phyloP scores from a whole-genome alignment of 2,113 vertebrate species.

The Quiscalus mexicanus region DNA sequence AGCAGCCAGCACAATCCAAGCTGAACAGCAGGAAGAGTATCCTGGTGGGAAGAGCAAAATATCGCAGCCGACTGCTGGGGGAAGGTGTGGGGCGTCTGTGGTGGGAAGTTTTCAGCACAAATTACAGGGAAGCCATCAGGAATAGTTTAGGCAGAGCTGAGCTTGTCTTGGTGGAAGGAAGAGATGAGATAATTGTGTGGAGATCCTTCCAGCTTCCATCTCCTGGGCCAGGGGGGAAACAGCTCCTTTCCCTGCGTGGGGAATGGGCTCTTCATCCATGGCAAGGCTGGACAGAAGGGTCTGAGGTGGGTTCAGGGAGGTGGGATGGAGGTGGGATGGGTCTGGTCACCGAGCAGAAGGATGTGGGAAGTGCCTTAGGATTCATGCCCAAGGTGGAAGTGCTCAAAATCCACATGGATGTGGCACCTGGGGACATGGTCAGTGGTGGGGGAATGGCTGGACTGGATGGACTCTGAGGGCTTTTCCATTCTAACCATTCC shows the following conservation, averaged over 20 bases:
- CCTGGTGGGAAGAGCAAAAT: slow-evolving; percentile 54
- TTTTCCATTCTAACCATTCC: neutral
- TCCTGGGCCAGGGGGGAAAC: neutral
- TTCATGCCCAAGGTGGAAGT: neutral
- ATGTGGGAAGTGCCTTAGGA: neutral
- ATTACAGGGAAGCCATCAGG: neutral
- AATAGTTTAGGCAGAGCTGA: neutral
- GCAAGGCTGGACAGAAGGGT: neutral
- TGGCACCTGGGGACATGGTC: accelerated
- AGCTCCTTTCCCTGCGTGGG: accelerated
- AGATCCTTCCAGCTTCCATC: neutral
- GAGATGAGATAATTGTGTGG: neutral
- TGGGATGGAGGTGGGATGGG: neutral
- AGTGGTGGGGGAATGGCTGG: neutral
- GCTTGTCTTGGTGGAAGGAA: neutral
- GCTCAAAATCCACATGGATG: accelerated
- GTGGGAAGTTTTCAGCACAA: slow-evolving; percentile 36
- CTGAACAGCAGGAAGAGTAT: slow-evolving; percentile 53
- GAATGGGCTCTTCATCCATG: accelerated
- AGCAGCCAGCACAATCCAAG: slow-evolving; percentile 2
- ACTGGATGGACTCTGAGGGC: neutral
- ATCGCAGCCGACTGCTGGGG: neutral
- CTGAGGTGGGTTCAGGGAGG: neutral
- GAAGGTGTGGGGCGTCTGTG: slow-evolving; percentile 43
- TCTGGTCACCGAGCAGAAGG: neutral